Evolutionary conservation across 2,797 vertebrate genomes (phyloP).

Genomic region (Onychomys torridus): DNA sequence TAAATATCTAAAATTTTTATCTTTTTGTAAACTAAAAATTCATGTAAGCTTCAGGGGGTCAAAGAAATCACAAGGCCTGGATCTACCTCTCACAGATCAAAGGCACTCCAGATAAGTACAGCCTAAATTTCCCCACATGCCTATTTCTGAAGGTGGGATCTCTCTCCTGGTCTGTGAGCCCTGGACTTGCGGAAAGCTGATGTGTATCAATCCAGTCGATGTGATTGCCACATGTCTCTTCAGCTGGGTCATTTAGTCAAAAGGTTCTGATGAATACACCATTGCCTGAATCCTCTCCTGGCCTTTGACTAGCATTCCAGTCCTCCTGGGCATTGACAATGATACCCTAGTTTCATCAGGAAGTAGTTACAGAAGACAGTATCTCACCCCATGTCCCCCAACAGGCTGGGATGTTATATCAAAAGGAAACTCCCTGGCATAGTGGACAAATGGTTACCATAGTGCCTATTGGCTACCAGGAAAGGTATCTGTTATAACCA

Average conservation of each 20-base stretch:
- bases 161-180: background rate
- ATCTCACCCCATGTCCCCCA: background rate
- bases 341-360: background rate
- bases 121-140: background rate
- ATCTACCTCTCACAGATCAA: background rate
- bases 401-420: background rate
- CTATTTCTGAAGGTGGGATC: background rate
- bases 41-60: background rate
- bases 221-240: background rate
- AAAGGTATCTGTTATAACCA: background rate
- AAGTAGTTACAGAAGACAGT: background rate
- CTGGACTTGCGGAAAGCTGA: background rate
- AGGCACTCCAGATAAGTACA: background rate
- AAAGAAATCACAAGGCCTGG: background rate
- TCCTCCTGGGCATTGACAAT: background rate
- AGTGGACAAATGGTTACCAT: background rate
- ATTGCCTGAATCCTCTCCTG: background rate
- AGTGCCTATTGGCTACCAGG: background rate
- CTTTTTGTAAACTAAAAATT: background rate
- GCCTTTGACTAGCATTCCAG: background rate
- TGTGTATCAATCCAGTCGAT: background rate
- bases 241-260: background rate
- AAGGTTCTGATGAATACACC: background rate
- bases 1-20: background rate
- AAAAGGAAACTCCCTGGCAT: background rate